Evolutionary conservation across 2,797 vertebrate species (phyloP), one percentile per base, ranked within the genome.

Genomic region (Microctenopoma stevenorrisi): DNA sequence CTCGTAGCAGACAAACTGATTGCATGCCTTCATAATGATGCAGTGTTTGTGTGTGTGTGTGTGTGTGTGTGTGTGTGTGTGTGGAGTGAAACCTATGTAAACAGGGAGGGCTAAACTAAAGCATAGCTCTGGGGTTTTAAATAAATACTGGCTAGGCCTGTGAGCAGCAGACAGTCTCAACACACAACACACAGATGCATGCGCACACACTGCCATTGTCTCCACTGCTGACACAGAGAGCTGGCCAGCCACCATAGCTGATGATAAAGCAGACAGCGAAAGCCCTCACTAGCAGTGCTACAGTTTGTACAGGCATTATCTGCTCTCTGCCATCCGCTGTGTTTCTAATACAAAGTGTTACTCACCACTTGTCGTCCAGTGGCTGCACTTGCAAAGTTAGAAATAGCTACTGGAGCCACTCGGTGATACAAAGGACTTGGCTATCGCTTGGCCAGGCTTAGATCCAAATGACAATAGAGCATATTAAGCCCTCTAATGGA

Each of bases 131-230:
- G 56, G 68, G 78, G 75, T 86, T 90, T 88, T 78, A 77, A 87
- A 90, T 82, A 88, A 92, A 92, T 91, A 89, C 69, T 76, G 80
- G 35, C 68, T 57, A 61, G 61, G 74, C 53, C 64, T 77, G 71
- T 79, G 72, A 78, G 60, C 37, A 28, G 58, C 66, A 82, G 64
- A 70, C 70, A 82, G 48, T 40, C 49, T 58, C 63, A 52, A 53
- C 55, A 75, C 64, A 65, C 69, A 72, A 72, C 60, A 81, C 44
- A 72, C 60, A 71, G 60, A 70, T 53, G 79, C 53, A 71, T 40
- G 64, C 57, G 71, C 53, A 72, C 59, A 76, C 57, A 65, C 0
- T 4, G 49, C 62, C 55, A 79, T 81, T 79, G 82, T 83, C 61
- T 79, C 58, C 48, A 60, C 25, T 82, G 84, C 88, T 89, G 85